phyloP scores from a whole-genome alignment of 1,140 invertebrate species.

The Tetranychus urticae region DNA sequence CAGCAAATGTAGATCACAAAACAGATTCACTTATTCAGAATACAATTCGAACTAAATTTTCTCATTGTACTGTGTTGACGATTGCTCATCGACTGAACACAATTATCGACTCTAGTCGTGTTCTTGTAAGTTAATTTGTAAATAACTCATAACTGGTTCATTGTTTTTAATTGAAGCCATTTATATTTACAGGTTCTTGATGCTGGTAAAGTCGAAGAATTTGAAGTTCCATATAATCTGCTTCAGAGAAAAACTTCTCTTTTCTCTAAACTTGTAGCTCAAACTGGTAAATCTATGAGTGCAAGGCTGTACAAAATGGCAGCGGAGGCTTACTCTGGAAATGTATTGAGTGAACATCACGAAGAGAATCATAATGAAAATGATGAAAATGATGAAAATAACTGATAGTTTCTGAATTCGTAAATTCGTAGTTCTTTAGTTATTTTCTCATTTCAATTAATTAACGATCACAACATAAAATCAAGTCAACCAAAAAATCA shows the following conservation, averaged over 20 bases:
- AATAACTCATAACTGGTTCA: neutral
- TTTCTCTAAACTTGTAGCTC: conserved; percentile 8
- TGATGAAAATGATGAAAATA: too few species aligned
- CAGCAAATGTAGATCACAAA: conserved; percentile 52
- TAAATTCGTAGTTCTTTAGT: too few species aligned
- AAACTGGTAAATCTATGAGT: conserved; percentile 7
- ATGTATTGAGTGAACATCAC: neutral
- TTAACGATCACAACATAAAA: too few species aligned
- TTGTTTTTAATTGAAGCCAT: neutral
- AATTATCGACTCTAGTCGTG: conserved; percentile 19
- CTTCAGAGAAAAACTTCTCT: conserved; percentile 17
- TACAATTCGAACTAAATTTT: conserved; percentile 20
- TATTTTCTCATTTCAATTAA: too few species aligned
- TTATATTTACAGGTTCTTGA: conserved; percentile 7
- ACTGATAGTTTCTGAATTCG: too few species aligned
- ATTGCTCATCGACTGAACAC: conserved; percentile 24
- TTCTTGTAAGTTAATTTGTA: conserved; percentile 3
- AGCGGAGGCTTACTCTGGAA: neutral
- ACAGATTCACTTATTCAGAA: conserved; percentile 21
- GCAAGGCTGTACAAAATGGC: neutral
- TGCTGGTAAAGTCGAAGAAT: conserved; percentile 26
- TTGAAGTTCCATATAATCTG: conserved; percentile 37
- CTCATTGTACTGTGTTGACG: conserved; percentile 20
- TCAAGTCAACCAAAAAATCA: too few species aligned
- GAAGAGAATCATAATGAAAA: too few species aligned